Evolutionary conservation across 2,113 vertebrate genomes (phyloP), one percentile per base, ranked within the genome.

Genomic region (Mormyrus iriodes): DNA sequence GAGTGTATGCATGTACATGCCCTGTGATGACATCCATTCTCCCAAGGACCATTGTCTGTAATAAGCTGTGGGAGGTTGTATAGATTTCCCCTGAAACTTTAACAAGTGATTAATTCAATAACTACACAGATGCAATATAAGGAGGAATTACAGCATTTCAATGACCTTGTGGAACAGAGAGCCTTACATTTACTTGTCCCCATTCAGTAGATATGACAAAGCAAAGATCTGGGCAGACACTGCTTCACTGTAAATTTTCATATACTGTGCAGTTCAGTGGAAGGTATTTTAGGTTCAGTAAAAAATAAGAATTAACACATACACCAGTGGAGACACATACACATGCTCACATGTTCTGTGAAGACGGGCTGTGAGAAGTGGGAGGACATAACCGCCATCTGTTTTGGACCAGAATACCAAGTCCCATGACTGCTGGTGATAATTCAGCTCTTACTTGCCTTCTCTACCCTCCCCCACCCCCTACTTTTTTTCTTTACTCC

Each of bases 141-240:
- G 44, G 39, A 82, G 5, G 13, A 44, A 44, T 82, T 44, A 39
- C 3, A 82, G 13, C 17, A 7, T 51, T 85, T 86, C 0, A 53
- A 69, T 69, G 4, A 31, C 61, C 61, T 85, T 2, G 61, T 42
- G 69, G 44, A 12, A 53, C 65, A 39, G 17, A n/a, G 0, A 46
- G 52, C 13, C 58, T 86, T 95, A 97, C 96, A n/a, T 94, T 53
- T 91, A 93, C 55, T 86, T 6, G 0, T 94, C 90, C 1, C 92
- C 92, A 0, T 93, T 4, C 52, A 95, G 90, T 0, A 97, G 92
- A 19, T 42, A 93, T 89, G 93, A 91, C 61, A 97, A 86, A 69
- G 91, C 91, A 89, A 88, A 90, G 85, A 89, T 87, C 90, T 96
- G 96, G 2, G 91, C 93, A 15, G 93, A 93, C 1, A 96, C 95